Evolutionary conservation across 2,797 vertebrate genomes (phyloP).

Genomic region (Alcedo quadribrachys): DNA sequence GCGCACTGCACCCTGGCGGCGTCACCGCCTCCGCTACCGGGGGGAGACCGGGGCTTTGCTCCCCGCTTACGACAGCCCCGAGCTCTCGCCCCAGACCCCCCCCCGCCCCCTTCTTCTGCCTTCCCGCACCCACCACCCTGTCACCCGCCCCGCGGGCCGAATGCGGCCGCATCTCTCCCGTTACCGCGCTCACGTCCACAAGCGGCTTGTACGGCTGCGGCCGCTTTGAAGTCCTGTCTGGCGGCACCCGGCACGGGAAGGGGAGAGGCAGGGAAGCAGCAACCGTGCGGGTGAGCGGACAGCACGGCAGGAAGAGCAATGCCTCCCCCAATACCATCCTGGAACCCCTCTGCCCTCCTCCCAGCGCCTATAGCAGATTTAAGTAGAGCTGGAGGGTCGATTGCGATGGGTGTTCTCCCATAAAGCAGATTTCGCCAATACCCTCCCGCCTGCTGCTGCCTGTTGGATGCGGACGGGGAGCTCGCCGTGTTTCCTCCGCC

Average conservation of each 20-base stretch:
- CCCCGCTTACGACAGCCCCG: accelerated
- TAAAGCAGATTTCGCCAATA: neutral
- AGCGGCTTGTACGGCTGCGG: neutral
- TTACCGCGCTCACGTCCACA: neutral
- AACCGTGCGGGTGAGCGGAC: neutral
- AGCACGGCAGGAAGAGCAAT: neutral
- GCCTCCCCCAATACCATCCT: neutral
- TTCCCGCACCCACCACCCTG: neutral
- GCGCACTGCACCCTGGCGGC: neutral
- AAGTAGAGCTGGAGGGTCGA: neutral
- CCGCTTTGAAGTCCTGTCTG: neutral
- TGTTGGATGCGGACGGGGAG: neutral
- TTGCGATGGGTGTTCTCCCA: neutral
- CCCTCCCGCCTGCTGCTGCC: neutral
- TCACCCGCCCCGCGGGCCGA: neutral
- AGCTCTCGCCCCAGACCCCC: neutral
- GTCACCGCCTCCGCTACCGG: neutral
- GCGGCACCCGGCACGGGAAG: neutral
- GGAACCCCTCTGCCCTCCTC: neutral
- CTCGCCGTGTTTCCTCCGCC: neutral
- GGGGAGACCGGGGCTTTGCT: neutral
- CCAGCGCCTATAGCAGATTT: neutral
- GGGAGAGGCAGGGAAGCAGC: neutral
- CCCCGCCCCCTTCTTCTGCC: neutral
- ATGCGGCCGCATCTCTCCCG: neutral